Evolutionary conservation across 2,888 invertebrate species (phyloP).

Genomic region (Empis livida): DNA sequence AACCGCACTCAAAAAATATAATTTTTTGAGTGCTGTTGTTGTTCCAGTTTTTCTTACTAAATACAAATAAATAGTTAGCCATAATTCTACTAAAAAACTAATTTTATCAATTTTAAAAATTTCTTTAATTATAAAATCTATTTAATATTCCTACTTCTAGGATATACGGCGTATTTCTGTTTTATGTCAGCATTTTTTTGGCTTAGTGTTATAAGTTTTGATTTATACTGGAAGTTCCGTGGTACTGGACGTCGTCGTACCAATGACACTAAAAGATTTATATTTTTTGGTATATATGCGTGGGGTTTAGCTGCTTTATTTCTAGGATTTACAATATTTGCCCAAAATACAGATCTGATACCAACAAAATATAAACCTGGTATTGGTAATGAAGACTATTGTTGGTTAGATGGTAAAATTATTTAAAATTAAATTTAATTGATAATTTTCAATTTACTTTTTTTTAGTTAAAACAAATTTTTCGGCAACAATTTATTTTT

Average conservation of each 20-base stretch:
- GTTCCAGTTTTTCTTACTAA: too few species aligned
- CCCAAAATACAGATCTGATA: neutral
- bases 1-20: too few species aligned
- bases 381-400: slow-evolving; percentile 39
- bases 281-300: slow-evolving; percentile 29
- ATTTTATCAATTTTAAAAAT: too few species aligned
- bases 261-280: slow-evolving; percentile 22
- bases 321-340: slow-evolving; percentile 13
- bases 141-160: too few species aligned
- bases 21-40: too few species aligned
- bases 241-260: slow-evolving; percentile 5
- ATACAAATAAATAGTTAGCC: too few species aligned
- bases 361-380: neutral
- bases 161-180: slow-evolving; percentile 43
- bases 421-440: neutral
- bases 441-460: too few species aligned
- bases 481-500: slow-evolving; percentile 12
- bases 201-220: slow-evolving; percentile 76
- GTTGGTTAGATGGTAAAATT: slow-evolving; percentile 47
- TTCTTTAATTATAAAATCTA: too few species aligned
- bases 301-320: slow-evolving; percentile 27
- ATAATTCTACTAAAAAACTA: too few species aligned
- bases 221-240: slow-evolving; percentile 52
- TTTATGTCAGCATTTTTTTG: slow-evolving; percentile 71
- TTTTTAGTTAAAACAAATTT: slow-evolving; percentile 1